Evolutionary conservation across 2,113 vertebrate species (phyloP).

Genomic region (Gadus macrocephalus): DNA sequence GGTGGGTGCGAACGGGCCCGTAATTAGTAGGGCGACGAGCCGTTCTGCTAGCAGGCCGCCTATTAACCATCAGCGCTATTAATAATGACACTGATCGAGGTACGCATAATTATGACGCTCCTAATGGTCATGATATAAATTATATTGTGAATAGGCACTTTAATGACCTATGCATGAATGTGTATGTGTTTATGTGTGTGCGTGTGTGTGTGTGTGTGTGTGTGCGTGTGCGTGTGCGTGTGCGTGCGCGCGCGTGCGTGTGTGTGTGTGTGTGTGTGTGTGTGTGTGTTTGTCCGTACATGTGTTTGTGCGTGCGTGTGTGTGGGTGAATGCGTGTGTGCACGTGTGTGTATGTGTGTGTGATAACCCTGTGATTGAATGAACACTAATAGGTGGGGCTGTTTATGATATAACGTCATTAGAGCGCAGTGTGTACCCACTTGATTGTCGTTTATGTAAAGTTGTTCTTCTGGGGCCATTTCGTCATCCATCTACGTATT

Average conservation of each 20-base stretch:
- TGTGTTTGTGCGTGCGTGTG: constrained; percentile 14
- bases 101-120: constrained; percentile 66
- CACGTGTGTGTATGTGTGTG: constrained; percentile 5
- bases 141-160: constrained; percentile 56
- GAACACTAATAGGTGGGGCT: constrained; percentile 47
- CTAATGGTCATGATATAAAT: constrained; percentile 71
- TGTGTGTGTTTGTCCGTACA: not conserved
- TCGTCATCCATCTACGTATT: constrained; percentile 22
- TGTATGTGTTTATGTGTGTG: constrained; percentile 8
- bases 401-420: constrained; percentile 66
- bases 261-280: constrained; percentile 11
- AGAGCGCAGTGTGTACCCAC: constrained; percentile 39
- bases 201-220: not conserved
- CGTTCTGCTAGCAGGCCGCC: constrained; percentile 46
- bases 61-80: constrained; percentile 68
- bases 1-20: constrained; percentile 36
- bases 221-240: constrained; percentile 5
- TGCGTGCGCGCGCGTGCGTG: constrained; percentile 17
- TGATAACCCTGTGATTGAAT: too few species aligned
- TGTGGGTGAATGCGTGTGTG: constrained; percentile 3
- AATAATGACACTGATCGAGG: constrained; percentile 68
- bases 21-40: constrained; percentile 61
- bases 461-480: constrained; percentile 29
- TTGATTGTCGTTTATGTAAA: constrained; percentile 48
- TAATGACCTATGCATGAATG: constrained; percentile 37